These are phyloP conservation scores for Percopsis omiscomaycus DNA, from an alignment of 2,797 vertebrate species.

Conservation along the genomic window DNA sequence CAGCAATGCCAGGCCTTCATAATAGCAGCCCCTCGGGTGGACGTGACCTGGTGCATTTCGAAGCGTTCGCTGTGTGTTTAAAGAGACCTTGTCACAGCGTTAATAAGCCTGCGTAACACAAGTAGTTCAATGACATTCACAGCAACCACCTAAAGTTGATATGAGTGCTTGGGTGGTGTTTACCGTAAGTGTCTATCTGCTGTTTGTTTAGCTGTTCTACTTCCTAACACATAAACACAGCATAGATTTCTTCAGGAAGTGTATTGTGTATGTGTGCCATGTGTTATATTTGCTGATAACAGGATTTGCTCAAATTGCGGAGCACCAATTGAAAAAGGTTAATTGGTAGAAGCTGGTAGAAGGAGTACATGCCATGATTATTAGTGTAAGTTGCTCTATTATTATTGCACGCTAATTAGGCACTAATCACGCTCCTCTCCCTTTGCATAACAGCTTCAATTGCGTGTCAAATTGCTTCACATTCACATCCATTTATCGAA, in stretches of 20 bases:
- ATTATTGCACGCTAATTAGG: conserved; percentile 80
- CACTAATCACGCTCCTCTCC: conserved; percentile 67
- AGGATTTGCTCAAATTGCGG: conserved; percentile 81
- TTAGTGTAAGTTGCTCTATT: conserved; percentile 79
- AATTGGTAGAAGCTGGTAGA: conserved; percentile 79
- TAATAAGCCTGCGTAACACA: conserved; percentile 66
- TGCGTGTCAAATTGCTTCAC: conserved; percentile 77
- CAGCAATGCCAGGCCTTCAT: conserved; percentile 28
- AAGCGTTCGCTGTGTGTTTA: conserved; percentile 51
- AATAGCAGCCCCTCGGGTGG: conserved; percentile 39
- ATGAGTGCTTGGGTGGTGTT: conserved; percentile 71
- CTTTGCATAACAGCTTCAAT: conserved; percentile 77
- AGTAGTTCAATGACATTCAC: conserved; percentile 75
- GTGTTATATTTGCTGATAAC: conserved; percentile 85
- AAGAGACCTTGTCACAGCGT: conserved; percentile 66
- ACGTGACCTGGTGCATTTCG: conserved; percentile 53
- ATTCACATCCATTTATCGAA: conserved; percentile 73
- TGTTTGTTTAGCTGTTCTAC: conserved; percentile 79
- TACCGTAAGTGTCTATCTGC: conserved; percentile 73
- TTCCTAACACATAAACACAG: conserved; percentile 72
- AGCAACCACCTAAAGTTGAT: conserved; percentile 72
- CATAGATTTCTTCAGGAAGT: conserved; percentile 72
- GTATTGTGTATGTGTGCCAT: conserved; percentile 68
- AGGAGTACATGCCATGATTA: conserved; percentile 78
- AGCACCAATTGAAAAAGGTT: conserved; percentile 81